Percentiles rank a stretch among this genome's conserved stretches.
These are phyloP conservation scores for Hyles euphorbiae DNA, from an alignment of 1,140 invertebrate genomes.

Conservation along the genomic window DNA sequence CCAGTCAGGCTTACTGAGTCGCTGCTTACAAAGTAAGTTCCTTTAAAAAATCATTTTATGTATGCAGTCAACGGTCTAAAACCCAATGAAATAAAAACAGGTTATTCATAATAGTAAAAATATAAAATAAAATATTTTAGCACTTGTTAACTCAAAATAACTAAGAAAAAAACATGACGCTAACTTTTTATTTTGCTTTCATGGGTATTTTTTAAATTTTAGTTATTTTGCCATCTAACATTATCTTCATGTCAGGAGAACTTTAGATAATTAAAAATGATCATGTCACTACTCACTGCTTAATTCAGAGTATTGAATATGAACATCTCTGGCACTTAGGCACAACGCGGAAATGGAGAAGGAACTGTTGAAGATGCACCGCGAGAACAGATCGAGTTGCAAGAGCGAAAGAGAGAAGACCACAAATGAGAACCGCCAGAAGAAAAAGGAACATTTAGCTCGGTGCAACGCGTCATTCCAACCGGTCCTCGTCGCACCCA, in stretches of 20 bases:
- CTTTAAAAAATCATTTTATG: background rate
- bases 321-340: conserved; percentile 34
- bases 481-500: conserved; percentile 19
- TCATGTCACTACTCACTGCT: too few species aligned
- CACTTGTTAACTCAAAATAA: too few species aligned
- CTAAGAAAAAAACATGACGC: too few species aligned
- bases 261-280: too few species aligned
- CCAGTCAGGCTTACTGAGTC: conserved; percentile 79
- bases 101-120: too few species aligned
- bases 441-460: conserved; percentile 55
- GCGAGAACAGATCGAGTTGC: conserved; percentile 74
- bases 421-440: conserved; percentile 50
- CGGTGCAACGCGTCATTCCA: conserved; percentile 48
- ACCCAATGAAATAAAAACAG: too few species aligned
- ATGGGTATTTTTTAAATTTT: too few species aligned
- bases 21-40: conserved; percentile 76
- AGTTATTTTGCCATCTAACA: too few species aligned
- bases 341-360: conserved; percentile 88
- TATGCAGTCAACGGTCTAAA: background rate
- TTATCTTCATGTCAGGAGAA: too few species aligned
- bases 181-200: too few species aligned
- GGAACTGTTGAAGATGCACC: conserved; percentile 80
- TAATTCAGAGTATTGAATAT: too few species aligned
- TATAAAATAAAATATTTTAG: too few species aligned
- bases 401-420: conserved; percentile 58